A percentile compares a stretch with the other conserved stretches of the same genome.
These are phyloP conservation scores for Ectropis grisescens DNA, from an alignment of 1,140 invertebrate genomes.

Conservation along the genomic window DNA sequence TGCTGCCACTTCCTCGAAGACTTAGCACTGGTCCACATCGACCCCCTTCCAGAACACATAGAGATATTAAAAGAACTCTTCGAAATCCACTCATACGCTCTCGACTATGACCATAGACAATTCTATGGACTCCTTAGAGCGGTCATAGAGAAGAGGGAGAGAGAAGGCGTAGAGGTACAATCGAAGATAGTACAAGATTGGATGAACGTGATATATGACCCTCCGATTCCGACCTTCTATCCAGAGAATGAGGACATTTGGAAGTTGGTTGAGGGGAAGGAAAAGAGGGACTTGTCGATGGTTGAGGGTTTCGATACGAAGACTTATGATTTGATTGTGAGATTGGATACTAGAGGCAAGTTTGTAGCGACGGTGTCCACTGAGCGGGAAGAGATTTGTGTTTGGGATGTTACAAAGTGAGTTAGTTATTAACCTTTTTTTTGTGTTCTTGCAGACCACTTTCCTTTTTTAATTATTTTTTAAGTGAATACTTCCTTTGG, in stretches of 20 bases:
- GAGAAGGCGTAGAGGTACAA: constrained; percentile 37
- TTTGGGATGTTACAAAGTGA: constrained; percentile 81
- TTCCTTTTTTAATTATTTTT: too few relatives aligned
- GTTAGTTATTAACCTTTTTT: too few relatives aligned
- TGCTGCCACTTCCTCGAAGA: constrained; percentile 77
- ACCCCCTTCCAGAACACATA: constrained; percentile 71
- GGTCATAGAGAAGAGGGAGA: constrained; percentile 64
- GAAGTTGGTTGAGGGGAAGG: constrained; percentile 35
- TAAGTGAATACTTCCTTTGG: too few relatives aligned
- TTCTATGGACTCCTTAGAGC: constrained; percentile 78
- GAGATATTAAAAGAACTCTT: constrained; percentile 75
- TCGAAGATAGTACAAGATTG: constrained; percentile 52
- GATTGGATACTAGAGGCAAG: constrained; percentile 71
- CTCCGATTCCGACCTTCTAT: constrained; percentile 69
- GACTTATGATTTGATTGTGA: constrained; percentile 69
- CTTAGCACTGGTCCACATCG: constrained; percentile 67
- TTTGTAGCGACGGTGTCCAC: constrained; percentile 82
- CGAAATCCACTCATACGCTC: constrained; percentile 74
- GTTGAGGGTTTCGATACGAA: constrained; percentile 57
- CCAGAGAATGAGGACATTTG: constrained; percentile 57
- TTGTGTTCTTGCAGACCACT: too few relatives aligned
- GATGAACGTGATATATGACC: constrained; percentile 54
- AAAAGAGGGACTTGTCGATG: constrained; percentile 40
- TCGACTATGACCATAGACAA: constrained; percentile 82
- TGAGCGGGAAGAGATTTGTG: constrained; percentile 80